Evolutionary conservation across 2,113 vertebrate species (phyloP), one percentile per base, ranked within the genome.

Genomic region (Pogonocichla stellata): DNA sequence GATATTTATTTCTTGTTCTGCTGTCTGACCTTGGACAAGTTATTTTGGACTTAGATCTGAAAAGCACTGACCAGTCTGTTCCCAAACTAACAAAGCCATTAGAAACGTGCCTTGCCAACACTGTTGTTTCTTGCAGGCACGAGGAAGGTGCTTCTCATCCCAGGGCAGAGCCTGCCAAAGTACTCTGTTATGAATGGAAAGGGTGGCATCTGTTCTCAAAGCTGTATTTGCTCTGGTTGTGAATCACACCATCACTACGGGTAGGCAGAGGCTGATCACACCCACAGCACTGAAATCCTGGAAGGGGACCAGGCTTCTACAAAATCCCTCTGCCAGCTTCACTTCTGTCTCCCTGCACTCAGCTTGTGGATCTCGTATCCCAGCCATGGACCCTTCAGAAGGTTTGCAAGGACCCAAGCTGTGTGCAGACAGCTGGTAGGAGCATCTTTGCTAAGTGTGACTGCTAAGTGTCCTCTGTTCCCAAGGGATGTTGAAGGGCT

Each of bases 211-310:
- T 93, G 86, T 60, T 95, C 88, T 74, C 65, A 42, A 92, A 93
- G 85, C 80, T 92, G 84, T 92, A 86, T 90, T 94, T 94, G 91
- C 87, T 79, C 66, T 94, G 94, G 73, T 90, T 77, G 71, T 64
- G 94, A 96, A 92, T 86, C 62, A 71, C 58, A n/a, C 74, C 79
- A 60, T 51, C 88, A 36, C 54, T 67, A 6, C 17, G 78, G 26
- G 90, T 66, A 90, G 85, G 87, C 93, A 84, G 29, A 0, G 1
- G 53, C 87, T 95, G 94, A 92, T 72, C 87, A 88, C 78, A 70
- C 61, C 47, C 53, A 34, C 87, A 62, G 84, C 70, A 66, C 74
- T 28, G 74, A 82, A 91, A 72, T 74, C 29, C 78, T 92, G 89
- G 86, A 93, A 75, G 34, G 33, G 6, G 6, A 73, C 33, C 78